phyloP scores from a whole-genome alignment of 2,113 vertebrate species.

The Syngnathoides biaculeatus region DNA sequence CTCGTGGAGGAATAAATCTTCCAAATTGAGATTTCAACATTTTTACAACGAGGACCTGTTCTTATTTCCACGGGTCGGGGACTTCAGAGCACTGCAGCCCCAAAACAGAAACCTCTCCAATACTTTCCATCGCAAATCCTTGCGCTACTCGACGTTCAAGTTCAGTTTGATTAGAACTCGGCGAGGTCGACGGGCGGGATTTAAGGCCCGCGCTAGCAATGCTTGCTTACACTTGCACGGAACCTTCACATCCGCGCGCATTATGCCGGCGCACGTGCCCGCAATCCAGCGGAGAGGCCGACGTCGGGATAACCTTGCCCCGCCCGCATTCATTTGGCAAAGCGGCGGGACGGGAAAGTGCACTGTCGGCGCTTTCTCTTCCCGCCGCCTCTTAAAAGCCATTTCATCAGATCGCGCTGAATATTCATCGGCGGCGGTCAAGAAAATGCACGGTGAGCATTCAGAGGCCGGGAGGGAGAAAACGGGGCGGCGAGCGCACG shows the following conservation, averaged over 20 bases:
- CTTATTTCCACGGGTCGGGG: no score
- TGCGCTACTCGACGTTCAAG: not conserved
- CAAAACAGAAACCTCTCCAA: no score
- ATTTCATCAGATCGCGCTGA: slow-evolving; percentile 69
- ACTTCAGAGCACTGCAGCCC: no score
- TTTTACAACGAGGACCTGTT: no score
- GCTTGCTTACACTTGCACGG: slow-evolving; percentile 6
- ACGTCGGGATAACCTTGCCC: slow-evolving; percentile 62
- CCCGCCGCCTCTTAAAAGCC: slow-evolving; percentile 48
- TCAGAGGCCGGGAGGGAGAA: not conserved
- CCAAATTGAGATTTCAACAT: no score
- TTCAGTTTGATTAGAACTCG: not conserved
- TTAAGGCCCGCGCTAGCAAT: slow-evolving; percentile 48
- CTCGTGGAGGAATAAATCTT: no score
- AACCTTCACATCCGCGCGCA: slow-evolving; percentile 53
- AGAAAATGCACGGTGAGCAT: slow-evolving; percentile 49
- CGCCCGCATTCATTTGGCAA: slow-evolving; percentile 66
- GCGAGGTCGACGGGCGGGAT: slow-evolving; percentile 2
- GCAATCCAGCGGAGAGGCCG: slow-evolving; percentile 70
- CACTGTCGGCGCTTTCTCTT: slow-evolving; percentile 62
- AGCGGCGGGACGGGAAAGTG: slow-evolving; percentile 60
- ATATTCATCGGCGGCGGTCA: slow-evolving; percentile 70
- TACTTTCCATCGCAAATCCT: no score
- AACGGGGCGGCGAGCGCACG: slow-evolving; percentile 26
- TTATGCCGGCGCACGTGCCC: slow-evolving; percentile 65